Evolutionary conservation across 2,888 invertebrate genomes (phyloP), one percentile per base, ranked within the genome.

Genomic region (Metellina segmentata): DNA sequence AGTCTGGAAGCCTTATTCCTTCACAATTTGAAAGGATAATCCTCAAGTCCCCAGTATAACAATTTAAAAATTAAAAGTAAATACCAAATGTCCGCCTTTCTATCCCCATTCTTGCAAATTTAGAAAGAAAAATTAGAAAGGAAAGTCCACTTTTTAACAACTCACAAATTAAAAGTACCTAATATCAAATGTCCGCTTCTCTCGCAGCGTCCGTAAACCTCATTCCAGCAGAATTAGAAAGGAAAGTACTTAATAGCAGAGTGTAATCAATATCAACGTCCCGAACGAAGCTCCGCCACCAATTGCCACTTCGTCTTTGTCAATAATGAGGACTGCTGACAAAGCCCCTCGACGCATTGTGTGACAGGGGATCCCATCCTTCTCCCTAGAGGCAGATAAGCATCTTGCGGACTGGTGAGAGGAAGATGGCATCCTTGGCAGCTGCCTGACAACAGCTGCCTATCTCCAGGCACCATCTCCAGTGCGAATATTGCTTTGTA

Each of bases 391-490:
- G 9, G 7, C 19, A 34, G 90, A 85, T 90, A 85, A 79, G 7
- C 52, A 90, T 89, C 89, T 85, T 19, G 75, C 51, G 49, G n/a
- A 48, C 69, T 19, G 34, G 34, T 34, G 34, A 61, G 51, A n/a
- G 70, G 61, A 11, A 85, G 85, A 90, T 90, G 79, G 74, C 61
- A 74, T 90, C 85, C 9, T 90, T 90, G 85, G 85, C 90, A 90
- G 90, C 90, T 90, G 85, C 52, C 16, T 81, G 83, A 51, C 71
- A 61, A 90, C 90, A 90, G 72, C 90, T 90, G 85, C 85, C 72
- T 89, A 88, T 88, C 88, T 81, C 16, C 75, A 19, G 51, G 72
- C 81, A 81, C 81, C 81, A 88, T 88, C 81, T 81, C 9, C 19
- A 19, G 70, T 20, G 49, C 19, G 81, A 49, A 52, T 69, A 87